Percentiles rank a stretch among this genome's conserved stretches.
Conservation (phyloP, 30 jellyfish, hydroid and myxozoan genomes). For the Cassiopea andromeda region DNA sequence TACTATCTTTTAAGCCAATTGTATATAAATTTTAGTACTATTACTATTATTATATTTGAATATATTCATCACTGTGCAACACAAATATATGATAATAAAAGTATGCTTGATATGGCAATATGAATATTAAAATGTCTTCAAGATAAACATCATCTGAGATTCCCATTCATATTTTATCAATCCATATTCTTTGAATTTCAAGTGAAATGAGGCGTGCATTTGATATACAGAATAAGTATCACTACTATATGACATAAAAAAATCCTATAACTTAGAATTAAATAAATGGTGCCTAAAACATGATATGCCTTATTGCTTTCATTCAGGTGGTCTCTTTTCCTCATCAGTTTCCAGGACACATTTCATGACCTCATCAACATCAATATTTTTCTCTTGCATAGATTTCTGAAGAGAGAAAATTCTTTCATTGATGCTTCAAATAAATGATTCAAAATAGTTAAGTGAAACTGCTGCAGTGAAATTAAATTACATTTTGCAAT, state of each 20-base stretch:
- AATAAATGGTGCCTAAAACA: neutral
- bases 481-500: too few species aligned
- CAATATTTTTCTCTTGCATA: slow-evolving; percentile 83
- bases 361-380: slow-evolving; percentile 90
- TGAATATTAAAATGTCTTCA: too few species aligned
- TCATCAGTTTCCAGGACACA: slow-evolving; percentile 80
- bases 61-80: too few species aligned
- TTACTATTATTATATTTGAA: too few species aligned
- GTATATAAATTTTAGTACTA: too few species aligned
- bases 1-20: too few species aligned
- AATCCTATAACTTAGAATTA: neutral
- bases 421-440: too few species aligned
- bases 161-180: neutral
- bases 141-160: too few species aligned
- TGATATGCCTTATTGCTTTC: neutral
- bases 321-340: slow-evolving; percentile 76
- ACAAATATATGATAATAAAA: too few species aligned
- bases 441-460: too few species aligned
- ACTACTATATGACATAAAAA: neutral
- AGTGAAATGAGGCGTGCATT: neutral
- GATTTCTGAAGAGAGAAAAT: slow-evolving; percentile 65
- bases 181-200: neutral
- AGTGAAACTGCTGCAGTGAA: too few species aligned
- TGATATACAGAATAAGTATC: neutral
- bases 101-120: too few species aligned